Percentiles rank a stretch among this genome's conserved stretches.
These are phyloP conservation scores for Leptarthrus brevirostris DNA, from an alignment of 2,888 invertebrate species.

Conservation along the genomic window DNA sequence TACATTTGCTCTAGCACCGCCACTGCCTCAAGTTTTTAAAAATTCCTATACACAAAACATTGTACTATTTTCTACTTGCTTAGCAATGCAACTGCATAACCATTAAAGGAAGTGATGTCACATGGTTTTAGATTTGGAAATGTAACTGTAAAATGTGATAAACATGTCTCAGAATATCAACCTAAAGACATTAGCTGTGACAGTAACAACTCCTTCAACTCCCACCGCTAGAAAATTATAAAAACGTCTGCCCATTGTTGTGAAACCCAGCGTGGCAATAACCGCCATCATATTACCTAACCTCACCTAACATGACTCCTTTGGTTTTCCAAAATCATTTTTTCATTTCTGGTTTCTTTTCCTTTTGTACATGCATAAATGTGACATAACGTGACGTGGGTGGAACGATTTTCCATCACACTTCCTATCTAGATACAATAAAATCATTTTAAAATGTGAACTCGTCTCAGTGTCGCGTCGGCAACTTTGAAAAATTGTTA, in stretches of 20 bases:
- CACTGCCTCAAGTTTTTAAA: no score
- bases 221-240: conserved; percentile 44
- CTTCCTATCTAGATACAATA: conserved; percentile 11
- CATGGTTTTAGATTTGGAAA: not conserved
- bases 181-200: conserved; percentile 46
- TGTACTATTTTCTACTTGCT: no score
- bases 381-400: conserved; percentile 1
- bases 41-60: no score
- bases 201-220: conserved; percentile 40
- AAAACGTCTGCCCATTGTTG: conserved; percentile 36
- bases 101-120: no score
- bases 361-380: not conserved
- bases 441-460: conserved; percentile 50
- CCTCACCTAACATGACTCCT: no score
- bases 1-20: no score
- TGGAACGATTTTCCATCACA: not conserved
- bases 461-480: conserved; percentile 42
- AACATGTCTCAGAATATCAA: conserved; percentile 1
- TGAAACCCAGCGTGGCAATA: not conserved
- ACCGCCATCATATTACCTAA: not conserved
- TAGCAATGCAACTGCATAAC: no score
- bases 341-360: not conserved
- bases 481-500: conserved; percentile 48
- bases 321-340: not conserved
- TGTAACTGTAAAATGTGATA: not conserved